Conservation (phyloP, 35 echinoderm and acorn worm genomes). For the Patiria miniata region DNA sequence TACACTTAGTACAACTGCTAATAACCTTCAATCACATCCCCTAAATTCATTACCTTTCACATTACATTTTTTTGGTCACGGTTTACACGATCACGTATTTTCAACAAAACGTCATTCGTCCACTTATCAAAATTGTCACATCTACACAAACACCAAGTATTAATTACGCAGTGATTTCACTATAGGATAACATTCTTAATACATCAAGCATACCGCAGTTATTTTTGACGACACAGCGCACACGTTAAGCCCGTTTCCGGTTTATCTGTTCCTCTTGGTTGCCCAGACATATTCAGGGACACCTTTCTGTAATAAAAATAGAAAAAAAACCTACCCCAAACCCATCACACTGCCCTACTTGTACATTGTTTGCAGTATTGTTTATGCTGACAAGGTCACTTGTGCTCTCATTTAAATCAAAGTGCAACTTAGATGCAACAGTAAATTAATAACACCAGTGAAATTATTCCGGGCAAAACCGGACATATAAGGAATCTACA, state of each 20-base stretch:
- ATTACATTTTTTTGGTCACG: too few relatives aligned
- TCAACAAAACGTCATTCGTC: too few relatives aligned
- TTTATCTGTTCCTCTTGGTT: neutral
- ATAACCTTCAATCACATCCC: too few relatives aligned
- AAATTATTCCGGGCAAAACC: neutral
- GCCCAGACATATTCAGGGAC: neutral
- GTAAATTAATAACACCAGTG: neutral
- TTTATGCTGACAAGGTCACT: neutral
- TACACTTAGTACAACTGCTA: too few relatives aligned
- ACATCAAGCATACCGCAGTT: neutral
- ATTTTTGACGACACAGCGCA: neutral
- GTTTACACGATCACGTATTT: too few relatives aligned
- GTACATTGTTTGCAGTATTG: too few relatives aligned
- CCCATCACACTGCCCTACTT: neutral
- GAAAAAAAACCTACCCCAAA: neutral
- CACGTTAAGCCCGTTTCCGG: neutral
- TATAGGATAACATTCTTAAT: neutral
- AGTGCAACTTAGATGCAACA: neutral
- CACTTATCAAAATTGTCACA: too few relatives aligned
- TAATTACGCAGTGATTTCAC: neutral
- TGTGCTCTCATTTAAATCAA: neutral
- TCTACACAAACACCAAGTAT: neutral
- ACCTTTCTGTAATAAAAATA: neutral
- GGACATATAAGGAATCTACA: neutral
- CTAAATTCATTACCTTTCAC: too few relatives aligned